Conservation (phyloP, 23 tunicate genomes). For the Clavelina lepadiformis region DNA sequence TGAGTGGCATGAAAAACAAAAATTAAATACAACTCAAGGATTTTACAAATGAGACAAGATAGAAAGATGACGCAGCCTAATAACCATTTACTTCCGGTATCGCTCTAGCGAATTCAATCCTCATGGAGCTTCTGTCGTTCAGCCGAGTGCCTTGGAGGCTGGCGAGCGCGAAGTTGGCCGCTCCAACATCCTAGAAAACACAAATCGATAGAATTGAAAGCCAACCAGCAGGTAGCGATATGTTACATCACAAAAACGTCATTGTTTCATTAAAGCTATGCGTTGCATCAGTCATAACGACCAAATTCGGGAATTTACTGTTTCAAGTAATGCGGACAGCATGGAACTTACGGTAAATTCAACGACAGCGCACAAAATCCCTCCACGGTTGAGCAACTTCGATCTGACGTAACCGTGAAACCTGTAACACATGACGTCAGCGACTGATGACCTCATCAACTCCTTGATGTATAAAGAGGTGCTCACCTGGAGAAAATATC, state of each 20-base stretch:
- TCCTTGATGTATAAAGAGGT: too few relatives aligned
- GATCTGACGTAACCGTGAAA: conserved; percentile 78
- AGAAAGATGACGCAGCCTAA: background rate
- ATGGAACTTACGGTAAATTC: conserved; percentile 69
- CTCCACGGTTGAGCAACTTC: conserved; percentile 63
- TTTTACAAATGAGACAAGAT: too few relatives aligned
- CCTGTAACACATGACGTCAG: conserved; percentile 37
- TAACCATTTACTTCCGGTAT: conserved; percentile 58
- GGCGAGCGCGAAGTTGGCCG: conserved; percentile 54
- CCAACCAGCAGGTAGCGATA: too few relatives aligned
- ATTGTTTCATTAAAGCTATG: background rate
- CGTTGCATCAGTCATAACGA: too few relatives aligned
- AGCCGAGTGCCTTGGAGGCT: conserved; percentile 68
- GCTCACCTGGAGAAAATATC: conserved; percentile 79
- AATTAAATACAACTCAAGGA: too few relatives aligned
- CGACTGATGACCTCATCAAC: too few relatives aligned
- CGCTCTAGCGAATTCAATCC: conserved; percentile 70
- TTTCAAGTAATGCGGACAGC: too few relatives aligned
- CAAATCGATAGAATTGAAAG: too few relatives aligned
- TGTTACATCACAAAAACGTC: background rate
- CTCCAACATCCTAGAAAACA: conserved; percentile 41
- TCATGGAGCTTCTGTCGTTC: conserved; percentile 49
- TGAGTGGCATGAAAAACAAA: too few relatives aligned
- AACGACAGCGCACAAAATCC: conserved; percentile 50
- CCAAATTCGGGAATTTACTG: too few relatives aligned